Percentiles rank a stretch among this genome's conserved stretches.
These are phyloP conservation scores for Brachionus angularis DNA, from an alignment of 1,140 invertebrate species.

Conservation along the genomic window DNA sequence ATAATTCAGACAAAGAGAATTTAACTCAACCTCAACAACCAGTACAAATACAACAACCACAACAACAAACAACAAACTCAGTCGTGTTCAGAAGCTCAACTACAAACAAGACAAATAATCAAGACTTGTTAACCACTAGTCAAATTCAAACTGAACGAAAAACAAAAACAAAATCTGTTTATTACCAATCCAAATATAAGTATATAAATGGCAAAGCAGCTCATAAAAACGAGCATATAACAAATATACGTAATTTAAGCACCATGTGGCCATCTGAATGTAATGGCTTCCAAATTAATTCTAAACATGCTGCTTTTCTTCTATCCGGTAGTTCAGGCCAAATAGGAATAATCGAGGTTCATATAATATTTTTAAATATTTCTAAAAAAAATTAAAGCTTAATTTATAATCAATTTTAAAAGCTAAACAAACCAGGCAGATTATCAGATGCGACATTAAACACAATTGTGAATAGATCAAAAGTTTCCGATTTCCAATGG, in stretches of 20 bases:
- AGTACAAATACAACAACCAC: too few relatives aligned
- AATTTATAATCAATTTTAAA: constrained; percentile 25
- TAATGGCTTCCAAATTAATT: constrained; percentile 84
- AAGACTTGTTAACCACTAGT: not conserved
- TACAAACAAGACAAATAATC: not conserved
- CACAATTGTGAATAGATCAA: constrained; percentile 77
- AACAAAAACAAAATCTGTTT: constrained; percentile 49
- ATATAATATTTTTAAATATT: not conserved
- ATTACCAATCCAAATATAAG: constrained; percentile 83
- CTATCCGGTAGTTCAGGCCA: constrained; percentile 80
- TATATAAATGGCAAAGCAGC: constrained; percentile 82
- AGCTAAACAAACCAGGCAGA: constrained; percentile 69
- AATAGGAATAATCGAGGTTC: constrained; percentile 74
- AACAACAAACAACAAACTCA: too few relatives aligned
- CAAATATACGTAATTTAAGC: constrained; percentile 83
- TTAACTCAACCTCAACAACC: too few relatives aligned
- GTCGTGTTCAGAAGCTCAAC: too few relatives aligned
- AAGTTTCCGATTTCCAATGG: constrained; percentile 85
- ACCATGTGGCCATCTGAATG: constrained; percentile 85
- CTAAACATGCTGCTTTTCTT: constrained; percentile 76
- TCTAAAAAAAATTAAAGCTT: not conserved
- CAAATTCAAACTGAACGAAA: not conserved
- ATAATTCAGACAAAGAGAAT: too few relatives aligned
- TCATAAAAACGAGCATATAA: constrained; percentile 83
- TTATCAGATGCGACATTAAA: constrained; percentile 75